These are phyloP conservation scores for Tapirus indicus DNA, from an alignment of 2,797 vertebrate genomes.

Conservation along the genomic window DNA sequence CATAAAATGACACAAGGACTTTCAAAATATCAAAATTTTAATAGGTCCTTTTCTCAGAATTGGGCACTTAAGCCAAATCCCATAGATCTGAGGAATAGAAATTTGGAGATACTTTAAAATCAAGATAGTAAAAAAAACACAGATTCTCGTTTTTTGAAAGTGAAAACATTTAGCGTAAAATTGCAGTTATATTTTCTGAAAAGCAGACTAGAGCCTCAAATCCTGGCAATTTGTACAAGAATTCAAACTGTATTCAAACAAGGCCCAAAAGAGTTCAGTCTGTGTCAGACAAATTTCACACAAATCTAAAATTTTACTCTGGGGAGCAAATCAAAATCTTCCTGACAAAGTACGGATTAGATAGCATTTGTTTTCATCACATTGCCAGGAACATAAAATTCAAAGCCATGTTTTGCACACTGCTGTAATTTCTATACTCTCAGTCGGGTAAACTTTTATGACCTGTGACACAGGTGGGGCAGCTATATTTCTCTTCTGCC, in stretches of 20 bases:
- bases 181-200: slow-evolving; percentile 35
- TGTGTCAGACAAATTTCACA: slow-evolving; percentile 46
- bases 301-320: slow-evolving; percentile 50
- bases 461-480: too few species aligned
- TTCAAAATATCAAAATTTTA: neutral
- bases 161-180: slow-evolving; percentile 25
- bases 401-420: neutral
- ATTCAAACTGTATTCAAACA: slow-evolving; percentile 57
- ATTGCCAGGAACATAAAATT: neutral
- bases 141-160: slow-evolving; percentile 18
- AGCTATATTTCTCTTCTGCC: neutral
- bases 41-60: neutral
- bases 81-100: neutral
- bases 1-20: neutral
- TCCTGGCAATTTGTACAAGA: neutral
- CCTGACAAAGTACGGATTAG: neutral
- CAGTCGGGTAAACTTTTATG: neutral
- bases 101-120: slow-evolving; percentile 19
- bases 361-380: neutral
- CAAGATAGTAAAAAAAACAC: neutral
- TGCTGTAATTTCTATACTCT: neutral
- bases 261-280: slow-evolving; percentile 46
- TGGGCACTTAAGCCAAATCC: neutral
- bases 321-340: slow-evolving; percentile 64
- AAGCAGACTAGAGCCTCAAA: slow-evolving; percentile 16